These are phyloP conservation scores for Lycopodina hypogea DNA, from an alignment of 37 sponge, comb jelly and placozoan species.

Conservation along the genomic window DNA sequence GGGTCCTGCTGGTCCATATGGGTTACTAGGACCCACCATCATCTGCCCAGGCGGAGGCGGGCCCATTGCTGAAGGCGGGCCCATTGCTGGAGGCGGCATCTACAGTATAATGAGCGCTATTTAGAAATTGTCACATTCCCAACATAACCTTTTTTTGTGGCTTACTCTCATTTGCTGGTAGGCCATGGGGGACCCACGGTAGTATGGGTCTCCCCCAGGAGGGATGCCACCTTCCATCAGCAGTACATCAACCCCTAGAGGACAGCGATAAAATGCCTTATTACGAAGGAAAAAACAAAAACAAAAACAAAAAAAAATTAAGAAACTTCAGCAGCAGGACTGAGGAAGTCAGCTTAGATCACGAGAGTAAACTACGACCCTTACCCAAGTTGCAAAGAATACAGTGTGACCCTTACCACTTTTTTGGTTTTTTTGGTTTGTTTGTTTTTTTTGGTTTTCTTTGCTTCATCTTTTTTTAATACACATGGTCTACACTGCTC, in stretches of 20 bases:
- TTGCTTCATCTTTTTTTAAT: no score
- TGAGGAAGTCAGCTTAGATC: no score
- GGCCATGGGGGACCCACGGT: conserved; percentile 19
- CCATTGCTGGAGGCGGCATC: conserved; percentile 21
- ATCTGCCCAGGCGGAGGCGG: not conserved
- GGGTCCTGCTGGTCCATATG: conserved; percentile 45
- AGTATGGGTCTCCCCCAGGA: conserved; percentile 47
- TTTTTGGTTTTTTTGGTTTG: no score
- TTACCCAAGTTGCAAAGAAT: no score
- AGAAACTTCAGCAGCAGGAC: not conserved
- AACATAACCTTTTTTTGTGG: not conserved
- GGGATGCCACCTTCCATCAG: conserved; percentile 28
- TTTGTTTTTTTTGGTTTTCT: no score
- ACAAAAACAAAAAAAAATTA: no score
- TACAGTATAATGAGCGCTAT: conserved; percentile 1
- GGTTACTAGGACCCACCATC: conserved; percentile 40
- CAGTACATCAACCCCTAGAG: not conserved
- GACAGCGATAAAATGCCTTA: no score
- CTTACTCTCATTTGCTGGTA: conserved; percentile 40
- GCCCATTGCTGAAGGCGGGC: not conserved
- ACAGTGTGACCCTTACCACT: no score
- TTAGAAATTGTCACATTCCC: conserved; percentile 2
- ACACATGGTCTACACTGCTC: no score
- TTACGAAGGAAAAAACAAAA: no score
- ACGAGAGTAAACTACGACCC: no score